Conservation (phyloP, 2,888 invertebrate genomes). For the Microplitis manilae region DNA sequence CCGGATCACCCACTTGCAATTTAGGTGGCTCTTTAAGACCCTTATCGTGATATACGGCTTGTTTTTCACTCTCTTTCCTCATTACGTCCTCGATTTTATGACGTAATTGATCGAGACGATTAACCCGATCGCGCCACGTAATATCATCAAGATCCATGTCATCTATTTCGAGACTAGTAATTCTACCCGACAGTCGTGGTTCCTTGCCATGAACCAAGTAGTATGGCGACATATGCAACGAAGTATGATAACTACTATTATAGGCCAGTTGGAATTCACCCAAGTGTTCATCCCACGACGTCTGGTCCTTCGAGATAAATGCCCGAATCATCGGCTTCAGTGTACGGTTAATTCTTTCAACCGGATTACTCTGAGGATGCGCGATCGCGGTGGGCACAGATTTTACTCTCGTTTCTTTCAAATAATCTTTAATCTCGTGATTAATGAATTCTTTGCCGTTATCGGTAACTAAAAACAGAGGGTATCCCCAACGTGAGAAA, state of each 20-base stretch:
- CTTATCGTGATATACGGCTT: constrained; percentile 12
- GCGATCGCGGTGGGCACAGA: too few relatives aligned
- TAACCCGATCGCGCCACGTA: constrained; percentile 28
- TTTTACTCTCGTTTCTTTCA: not conserved
- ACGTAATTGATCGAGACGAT: constrained; percentile 38
- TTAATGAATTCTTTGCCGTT: constrained; percentile 45
- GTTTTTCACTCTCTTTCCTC: constrained; percentile 10
- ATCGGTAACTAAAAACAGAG: constrained; percentile 30
- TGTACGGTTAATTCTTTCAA: too few relatives aligned
- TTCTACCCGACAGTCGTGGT: not conserved
- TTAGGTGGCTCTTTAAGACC: not conserved
- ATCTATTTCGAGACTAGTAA: not conserved
- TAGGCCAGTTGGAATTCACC: constrained; percentile 41
- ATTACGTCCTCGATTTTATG: constrained; percentile 34
- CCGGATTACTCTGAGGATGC: too few relatives aligned
- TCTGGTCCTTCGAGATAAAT: not conserved
- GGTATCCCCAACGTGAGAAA: too few relatives aligned
- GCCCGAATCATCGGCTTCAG: too few relatives aligned
- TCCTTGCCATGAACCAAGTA: constrained; percentile 38
- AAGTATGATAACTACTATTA: constrained; percentile 26
- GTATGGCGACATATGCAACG: constrained; percentile 30
- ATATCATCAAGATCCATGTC: not conserved
- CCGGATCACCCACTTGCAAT: not conserved
- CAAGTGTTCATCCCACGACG: constrained; percentile 43
- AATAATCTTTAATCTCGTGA: too few relatives aligned